Evolutionary conservation across 2,888 invertebrate genomes (phyloP), one percentile per base, ranked within the genome.

Genomic region (Synanthedon vespiformis): DNA sequence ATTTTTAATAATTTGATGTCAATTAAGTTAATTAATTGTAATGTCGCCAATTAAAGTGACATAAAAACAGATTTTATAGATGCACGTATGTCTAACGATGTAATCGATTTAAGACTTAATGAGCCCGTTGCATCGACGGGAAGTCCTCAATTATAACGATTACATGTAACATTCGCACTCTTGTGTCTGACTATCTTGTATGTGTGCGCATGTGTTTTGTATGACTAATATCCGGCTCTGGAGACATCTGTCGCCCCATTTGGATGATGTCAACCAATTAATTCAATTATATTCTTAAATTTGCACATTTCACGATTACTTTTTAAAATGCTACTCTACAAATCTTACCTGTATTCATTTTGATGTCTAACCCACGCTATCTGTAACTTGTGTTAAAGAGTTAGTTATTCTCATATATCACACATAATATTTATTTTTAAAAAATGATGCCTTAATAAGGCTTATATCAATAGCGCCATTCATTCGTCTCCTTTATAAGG

Each of bases 111-210:
- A 48, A 48, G 16, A 11, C 22, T 16, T 48, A 41, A 50, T 50
- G 44, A 52, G 40, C 13, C 58, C 63, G 62, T 61, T 58, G 56
- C 55, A 60, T 56, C 65, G 77, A 80, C 81, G 74, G 86, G 85
- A 86, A 80, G 84, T 83, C 74, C 74, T 81, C 74, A 84, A 86
- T 86, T 83, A 79, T 70, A 77, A 72, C 77, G 75, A 76, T 72
- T 75, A 75, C 70, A 64, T 60, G 58, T 60, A 68, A 63, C 72
- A 75, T 81, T 80, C 70, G 76, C 79, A 74, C 77, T 75, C 60
- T 59, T 63, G 67, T 71, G 66, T 16, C 16, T 16, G 2, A 1
- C 16, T n/a, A n/a, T 58, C 61, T 16, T 67, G 68, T 64, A 62
- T 59, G 66, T 62, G 62, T 61, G 34, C 65, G 62, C 64, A 63